Conservation (phyloP, 2,888 invertebrate genomes). For the Drosophila picticornis region DNA sequence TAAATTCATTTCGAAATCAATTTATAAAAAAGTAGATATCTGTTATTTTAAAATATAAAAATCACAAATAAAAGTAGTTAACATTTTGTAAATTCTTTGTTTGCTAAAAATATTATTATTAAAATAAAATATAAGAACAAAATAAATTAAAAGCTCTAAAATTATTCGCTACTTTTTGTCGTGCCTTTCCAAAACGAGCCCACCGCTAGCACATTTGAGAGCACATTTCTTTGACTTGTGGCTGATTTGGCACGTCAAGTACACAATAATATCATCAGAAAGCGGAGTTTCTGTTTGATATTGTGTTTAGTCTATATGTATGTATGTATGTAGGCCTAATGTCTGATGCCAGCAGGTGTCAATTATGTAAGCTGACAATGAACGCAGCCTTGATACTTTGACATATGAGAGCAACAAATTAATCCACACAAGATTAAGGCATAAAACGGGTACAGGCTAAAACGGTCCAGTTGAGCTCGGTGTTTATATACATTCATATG, state of each 20-base stretch:
- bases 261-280: conserved; percentile 62
- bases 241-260: conserved; percentile 52
- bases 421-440: conserved; percentile 49
- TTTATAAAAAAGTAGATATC: neutral
- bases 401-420: conserved; percentile 52
- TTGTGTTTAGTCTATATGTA: conserved; percentile 37
- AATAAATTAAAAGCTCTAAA: neutral
- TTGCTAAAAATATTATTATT: neutral
- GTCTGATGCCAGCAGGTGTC: conserved; percentile 54
- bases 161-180: neutral
- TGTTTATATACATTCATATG: neutral
- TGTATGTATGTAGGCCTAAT: conserved; percentile 2
- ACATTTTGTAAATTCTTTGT: neutral
- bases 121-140: neutral
- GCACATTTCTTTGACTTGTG: conserved; percentile 34
- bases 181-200: neutral
- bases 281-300: conserved; percentile 36
- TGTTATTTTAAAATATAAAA: no score
- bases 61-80: neutral
- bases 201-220: neutral
- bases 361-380: conserved; percentile 52
- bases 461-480: neutral
- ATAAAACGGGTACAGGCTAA: neutral
- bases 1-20: neutral
- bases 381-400: conserved; percentile 26